A percentile compares a stretch with the other conserved stretches of the same genome.
These are phyloP conservation scores for Pipistrellus nathusii DNA, from an alignment of 2,797 vertebrate genomes.

Conservation along the genomic window DNA sequence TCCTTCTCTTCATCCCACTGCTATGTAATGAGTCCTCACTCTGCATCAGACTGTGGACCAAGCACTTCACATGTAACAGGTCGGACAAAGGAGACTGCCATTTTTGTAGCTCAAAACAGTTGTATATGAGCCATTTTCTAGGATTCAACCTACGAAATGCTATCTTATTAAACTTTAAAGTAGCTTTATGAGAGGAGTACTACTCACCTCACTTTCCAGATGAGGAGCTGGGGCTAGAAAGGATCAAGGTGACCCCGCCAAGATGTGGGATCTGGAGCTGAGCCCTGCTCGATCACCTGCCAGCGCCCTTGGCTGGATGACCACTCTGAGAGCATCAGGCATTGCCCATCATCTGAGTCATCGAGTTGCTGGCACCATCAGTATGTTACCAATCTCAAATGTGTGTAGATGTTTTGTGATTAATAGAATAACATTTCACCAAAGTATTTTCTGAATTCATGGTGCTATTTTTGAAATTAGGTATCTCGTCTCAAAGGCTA, in stretches of 20 bases:
- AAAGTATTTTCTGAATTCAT: slow-evolving; percentile 40
- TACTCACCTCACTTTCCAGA: background rate
- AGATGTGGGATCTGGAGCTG: background rate
- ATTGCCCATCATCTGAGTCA: background rate
- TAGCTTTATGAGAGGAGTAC: background rate
- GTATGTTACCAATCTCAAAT: background rate
- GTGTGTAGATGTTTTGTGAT: background rate
- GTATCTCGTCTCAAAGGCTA: background rate
- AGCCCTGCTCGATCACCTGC: background rate
- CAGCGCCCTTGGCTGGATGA: background rate
- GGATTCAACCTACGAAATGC: background rate
- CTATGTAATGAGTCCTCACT: background rate
- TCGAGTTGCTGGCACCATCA: background rate
- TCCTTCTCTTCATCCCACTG: background rate
- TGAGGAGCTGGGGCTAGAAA: background rate
- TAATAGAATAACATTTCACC: background rate
- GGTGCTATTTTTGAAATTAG: slow-evolving; percentile 22
- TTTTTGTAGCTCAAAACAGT: background rate
- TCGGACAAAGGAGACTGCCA: background rate
- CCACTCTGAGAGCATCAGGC: too few species aligned
- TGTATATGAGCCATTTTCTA: background rate
- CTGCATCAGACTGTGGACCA: background rate
- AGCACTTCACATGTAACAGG: background rate
- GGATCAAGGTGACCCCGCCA: background rate
- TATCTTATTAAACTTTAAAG: slow-evolving; percentile 12